Evolutionary conservation across 2,888 invertebrate genomes (phyloP).

Genomic region (Mesoligia furuncula): DNA sequence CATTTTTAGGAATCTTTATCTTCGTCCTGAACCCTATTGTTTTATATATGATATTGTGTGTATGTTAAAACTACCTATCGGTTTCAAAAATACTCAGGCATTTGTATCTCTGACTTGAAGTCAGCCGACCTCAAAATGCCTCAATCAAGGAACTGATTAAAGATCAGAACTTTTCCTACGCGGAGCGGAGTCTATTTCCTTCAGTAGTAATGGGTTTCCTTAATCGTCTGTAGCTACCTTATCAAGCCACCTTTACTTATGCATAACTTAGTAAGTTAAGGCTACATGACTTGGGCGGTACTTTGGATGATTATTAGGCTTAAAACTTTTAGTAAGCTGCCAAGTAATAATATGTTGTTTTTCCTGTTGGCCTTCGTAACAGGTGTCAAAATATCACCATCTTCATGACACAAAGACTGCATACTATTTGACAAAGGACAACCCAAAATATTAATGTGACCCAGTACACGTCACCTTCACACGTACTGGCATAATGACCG

Average conservation of each 20-base stretch:
- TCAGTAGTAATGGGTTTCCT: constrained; percentile 42
- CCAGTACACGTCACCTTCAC: constrained; percentile 5
- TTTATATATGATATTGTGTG: too few relatives aligned
- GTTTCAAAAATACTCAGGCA: neutral
- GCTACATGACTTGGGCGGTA: constrained; percentile 3
- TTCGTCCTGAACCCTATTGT: too few relatives aligned
- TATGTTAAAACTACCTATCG: too few relatives aligned
- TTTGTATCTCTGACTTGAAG: neutral
- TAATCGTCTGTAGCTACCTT: constrained; percentile 15
- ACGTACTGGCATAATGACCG: neutral
- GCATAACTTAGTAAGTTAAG: constrained; percentile 5
- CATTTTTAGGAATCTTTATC: too few relatives aligned
- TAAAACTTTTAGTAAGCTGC: neutral
- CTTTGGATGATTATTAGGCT: neutral
- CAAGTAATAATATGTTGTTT: neutral
- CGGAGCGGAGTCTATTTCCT: constrained; percentile 46
- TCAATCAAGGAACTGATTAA: constrained; percentile 18
- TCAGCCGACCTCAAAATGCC: neutral
- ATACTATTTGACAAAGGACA: neutral
- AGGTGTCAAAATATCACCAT: neutral
- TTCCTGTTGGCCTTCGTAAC: neutral
- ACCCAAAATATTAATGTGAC: neutral
- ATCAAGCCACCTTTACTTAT: constrained; percentile 11
- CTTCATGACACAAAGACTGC: neutral
- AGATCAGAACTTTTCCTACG: constrained; percentile 33